Evolutionary conservation across 2,888 invertebrate genomes (phyloP).

Genomic region (Eurois occulta): DNA sequence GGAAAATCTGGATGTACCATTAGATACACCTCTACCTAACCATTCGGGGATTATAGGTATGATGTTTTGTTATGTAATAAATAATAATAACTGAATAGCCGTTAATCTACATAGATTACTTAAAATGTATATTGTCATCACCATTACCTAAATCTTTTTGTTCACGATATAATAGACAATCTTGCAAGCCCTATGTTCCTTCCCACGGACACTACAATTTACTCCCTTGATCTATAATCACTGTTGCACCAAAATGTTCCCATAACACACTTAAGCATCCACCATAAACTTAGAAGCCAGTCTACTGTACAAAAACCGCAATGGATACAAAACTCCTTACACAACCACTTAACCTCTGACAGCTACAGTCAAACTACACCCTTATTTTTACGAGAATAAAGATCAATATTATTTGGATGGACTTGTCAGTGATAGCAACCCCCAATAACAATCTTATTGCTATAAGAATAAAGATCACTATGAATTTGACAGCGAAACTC

Average conservation of each 20-base stretch:
- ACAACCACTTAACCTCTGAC: background rate
- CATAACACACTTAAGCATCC: background rate
- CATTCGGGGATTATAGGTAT: background rate
- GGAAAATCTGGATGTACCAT: background rate
- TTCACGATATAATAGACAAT: constrained; percentile 26
- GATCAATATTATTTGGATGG: background rate
- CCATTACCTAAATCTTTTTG: constrained; percentile 23
- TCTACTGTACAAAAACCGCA: background rate
- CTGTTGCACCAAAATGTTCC: constrained; percentile 16
- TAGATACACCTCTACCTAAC: background rate
- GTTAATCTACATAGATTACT: background rate
- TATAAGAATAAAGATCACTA: background rate
- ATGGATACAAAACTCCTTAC: background rate
- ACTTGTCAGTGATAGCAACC: background rate
- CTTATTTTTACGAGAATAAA: background rate
- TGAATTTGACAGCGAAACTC: background rate
- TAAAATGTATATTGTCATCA: background rate
- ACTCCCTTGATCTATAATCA: constrained; percentile 18
- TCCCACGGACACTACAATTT: constrained; percentile 37
- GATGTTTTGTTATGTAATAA: background rate
- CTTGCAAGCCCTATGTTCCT: constrained; percentile 18
- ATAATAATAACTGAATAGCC: background rate
- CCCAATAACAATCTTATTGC: background rate
- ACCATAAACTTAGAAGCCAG: background rate
- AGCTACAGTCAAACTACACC: background rate